Conservation (phyloP, 2,888 invertebrate species). For the Catocala nupta region DNA sequence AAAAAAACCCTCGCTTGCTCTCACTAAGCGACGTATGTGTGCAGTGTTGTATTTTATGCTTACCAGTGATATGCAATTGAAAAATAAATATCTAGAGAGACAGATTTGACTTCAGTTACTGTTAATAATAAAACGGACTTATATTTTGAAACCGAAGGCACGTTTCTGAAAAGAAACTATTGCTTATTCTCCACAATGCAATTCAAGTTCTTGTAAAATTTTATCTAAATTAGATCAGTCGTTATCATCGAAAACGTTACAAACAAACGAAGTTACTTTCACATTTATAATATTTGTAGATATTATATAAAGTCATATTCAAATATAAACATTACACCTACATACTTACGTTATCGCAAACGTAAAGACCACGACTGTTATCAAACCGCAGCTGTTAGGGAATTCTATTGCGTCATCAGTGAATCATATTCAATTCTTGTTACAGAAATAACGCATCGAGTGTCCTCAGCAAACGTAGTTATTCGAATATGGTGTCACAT, state of each 20-base stretch:
- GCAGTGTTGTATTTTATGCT: too few relatives aligned
- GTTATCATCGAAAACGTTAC: not conserved
- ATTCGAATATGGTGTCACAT: conserved; percentile 83
- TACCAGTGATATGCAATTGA: too few relatives aligned
- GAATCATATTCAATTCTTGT: conserved; percentile 42
- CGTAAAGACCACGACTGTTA: not conserved
- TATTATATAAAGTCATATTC: not conserved
- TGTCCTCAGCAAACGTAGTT: conserved; percentile 82
- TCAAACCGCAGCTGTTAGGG: conserved; percentile 17
- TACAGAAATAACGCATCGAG: conserved; percentile 80
- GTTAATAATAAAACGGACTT: too few relatives aligned
- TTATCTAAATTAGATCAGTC: too few relatives aligned
- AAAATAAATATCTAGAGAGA: too few relatives aligned
- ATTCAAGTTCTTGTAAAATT: too few relatives aligned
- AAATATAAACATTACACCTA: not conserved
- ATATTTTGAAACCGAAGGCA: too few relatives aligned
- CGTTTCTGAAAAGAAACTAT: too few relatives aligned
- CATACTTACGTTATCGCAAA: not conserved
- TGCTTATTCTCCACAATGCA: too few relatives aligned
- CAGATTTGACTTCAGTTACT: too few relatives aligned
- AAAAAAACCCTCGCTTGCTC: too few relatives aligned
- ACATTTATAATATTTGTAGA: not conserved
- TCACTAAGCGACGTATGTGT: too few relatives aligned
- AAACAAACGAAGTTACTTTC: not conserved
- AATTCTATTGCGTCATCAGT: conserved; percentile 35